Evolutionary conservation across 2,113 vertebrate genomes (phyloP), one percentile per base, ranked within the genome.

Genomic region (Todiramphus saurophagus): DNA sequence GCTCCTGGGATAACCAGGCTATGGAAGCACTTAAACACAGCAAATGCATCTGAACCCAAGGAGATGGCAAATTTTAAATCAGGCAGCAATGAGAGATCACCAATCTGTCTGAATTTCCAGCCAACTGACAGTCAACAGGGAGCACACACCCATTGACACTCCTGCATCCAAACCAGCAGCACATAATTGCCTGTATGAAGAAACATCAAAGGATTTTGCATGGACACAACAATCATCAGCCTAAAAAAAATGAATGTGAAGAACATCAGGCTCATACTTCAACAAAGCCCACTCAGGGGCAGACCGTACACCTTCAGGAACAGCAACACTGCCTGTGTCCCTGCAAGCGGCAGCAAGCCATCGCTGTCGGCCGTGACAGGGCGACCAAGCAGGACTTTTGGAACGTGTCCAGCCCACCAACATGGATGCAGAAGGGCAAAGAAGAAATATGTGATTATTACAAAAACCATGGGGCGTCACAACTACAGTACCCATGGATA

Each of bases 341-440:
- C 37, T n/a, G 44, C 6, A 41, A 67, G 25, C 72, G 35, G 30
- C 43, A 46, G 46, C 35, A 28, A 46, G 39, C 15, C 20, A 11
- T 20, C 28, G 15, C 31, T 33, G 20, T 24, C 1, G 0, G 73
- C 68, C 11, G 0, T 9, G 37, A 77, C 43, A 73, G 14, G 11
- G 48, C 21, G 18, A n/a, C 14, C 7, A 35, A 25, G 59, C 13
- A 33, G 28, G 24, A 19, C 55, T 46, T 27, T 3, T 24, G 64
- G 43, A 82, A 50, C 16, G 7, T 4, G 17, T 31, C 60, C 80
- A 81, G 43, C n/a, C 33, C 55, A 48, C 16, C 48, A 53, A 9
- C 31, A 62, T 2, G 16, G 55, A 68, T 33, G 28, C 7, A 37
- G 17, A 77, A 74, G 44, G 43, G 74, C 72, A 20, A 90, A n/a